These are phyloP conservation scores for Cisticola juncidis DNA, from an alignment of 2,113 vertebrate genomes.

Conservation along the genomic window DNA sequence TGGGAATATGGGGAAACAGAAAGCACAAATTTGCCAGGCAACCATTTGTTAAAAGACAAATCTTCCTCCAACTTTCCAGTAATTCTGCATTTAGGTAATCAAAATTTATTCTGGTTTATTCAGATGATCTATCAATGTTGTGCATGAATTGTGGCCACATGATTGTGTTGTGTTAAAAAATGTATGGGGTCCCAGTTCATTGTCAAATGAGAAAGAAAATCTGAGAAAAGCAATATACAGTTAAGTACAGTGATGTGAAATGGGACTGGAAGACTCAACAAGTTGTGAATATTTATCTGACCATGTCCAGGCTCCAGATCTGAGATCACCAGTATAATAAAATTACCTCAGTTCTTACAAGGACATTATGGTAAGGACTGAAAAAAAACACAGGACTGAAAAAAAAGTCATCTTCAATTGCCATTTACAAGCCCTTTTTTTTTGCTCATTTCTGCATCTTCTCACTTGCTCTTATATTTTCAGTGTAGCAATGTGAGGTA, in stretches of 20 bases:
- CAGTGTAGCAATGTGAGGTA: neutral
- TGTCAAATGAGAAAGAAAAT: neutral
- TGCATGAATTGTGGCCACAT: neutral
- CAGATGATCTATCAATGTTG: neutral
- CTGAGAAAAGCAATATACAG: neutral
- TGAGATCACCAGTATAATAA: neutral
- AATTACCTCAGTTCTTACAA: neutral
- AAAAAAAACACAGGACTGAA: neutral
- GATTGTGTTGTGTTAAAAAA: neutral
- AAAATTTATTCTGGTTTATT: neutral
- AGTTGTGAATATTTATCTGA: neutral
- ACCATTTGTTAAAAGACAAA: neutral
- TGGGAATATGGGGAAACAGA: neutral
- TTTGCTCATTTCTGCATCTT: neutral
- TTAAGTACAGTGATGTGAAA: neutral
- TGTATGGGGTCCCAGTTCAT: neutral
- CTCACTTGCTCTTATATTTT: neutral
- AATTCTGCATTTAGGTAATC: neutral
- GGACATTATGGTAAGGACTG: neutral
- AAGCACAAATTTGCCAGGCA: constrained; percentile 17
- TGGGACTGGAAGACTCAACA: neutral
- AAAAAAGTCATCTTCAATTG: neutral
- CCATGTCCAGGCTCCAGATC: neutral
- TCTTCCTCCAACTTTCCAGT: neutral
- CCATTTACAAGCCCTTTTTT: neutral